Evolutionary conservation across 2,797 vertebrate species (phyloP).

Genomic region (Molossus molossus): DNA sequence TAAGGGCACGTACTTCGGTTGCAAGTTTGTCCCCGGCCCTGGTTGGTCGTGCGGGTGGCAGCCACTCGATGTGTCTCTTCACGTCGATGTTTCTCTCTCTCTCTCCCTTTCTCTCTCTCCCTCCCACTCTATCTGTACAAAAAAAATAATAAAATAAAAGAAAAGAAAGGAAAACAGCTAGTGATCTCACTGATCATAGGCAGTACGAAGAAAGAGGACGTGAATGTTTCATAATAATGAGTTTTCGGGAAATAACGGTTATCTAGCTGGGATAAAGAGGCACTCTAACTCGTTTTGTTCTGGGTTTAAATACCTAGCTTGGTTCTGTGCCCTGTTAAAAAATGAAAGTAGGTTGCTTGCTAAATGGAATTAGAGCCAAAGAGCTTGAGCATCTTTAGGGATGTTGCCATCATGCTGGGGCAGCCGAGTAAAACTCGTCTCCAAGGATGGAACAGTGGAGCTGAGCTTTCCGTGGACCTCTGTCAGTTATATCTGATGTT

Average conservation of each 20-base stretch:
- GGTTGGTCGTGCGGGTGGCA: too few species aligned
- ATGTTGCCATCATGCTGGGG: neutral
- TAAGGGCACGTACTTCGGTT: too few species aligned
- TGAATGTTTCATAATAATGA: neutral
- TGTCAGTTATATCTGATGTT: neutral
- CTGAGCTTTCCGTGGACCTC: neutral
- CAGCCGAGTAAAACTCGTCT: neutral
- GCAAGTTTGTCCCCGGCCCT: too few species aligned
- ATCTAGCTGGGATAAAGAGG: neutral
- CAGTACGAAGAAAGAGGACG: neutral
- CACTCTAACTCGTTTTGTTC: neutral
- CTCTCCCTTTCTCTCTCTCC: too few species aligned
- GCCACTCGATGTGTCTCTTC: too few species aligned
- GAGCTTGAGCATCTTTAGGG: neutral
- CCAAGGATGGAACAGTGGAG: neutral
- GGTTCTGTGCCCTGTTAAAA: neutral
- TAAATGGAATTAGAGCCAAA: conserved; percentile 49
- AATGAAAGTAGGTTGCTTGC: conserved; percentile 21
- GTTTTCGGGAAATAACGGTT: neutral
- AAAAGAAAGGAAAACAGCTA: neutral
- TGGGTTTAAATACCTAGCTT: neutral
- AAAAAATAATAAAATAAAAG: too few species aligned
- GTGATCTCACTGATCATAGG: neutral
- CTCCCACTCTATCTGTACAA: too few species aligned
- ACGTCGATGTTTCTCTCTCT: too few species aligned